phyloP scores from a whole-genome alignment of 1,140 invertebrate genomes.

The Radopholus similis region DNA sequence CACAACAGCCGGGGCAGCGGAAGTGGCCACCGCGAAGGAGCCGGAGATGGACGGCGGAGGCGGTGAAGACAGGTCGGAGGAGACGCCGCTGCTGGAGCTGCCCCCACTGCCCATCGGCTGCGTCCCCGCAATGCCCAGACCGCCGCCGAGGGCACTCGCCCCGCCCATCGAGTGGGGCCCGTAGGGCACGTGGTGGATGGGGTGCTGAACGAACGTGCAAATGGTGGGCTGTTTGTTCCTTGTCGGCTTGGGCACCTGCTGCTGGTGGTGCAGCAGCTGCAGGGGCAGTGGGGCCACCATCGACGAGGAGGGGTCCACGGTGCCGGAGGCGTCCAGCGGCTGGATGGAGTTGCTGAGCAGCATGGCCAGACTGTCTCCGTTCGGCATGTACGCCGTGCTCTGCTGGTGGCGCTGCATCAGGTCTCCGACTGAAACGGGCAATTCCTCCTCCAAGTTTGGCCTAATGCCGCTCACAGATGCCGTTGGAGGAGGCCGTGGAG shows the following conservation, averaged over 20 bases:
- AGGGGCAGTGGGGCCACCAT: slow-evolving; percentile 3
- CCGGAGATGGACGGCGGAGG: not conserved
- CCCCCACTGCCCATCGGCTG: not conserved
- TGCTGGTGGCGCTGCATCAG: slow-evolving; percentile 24
- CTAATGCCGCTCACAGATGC: not conserved
- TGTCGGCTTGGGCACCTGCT: slow-evolving; percentile 6
- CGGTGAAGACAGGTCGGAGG: not conserved
- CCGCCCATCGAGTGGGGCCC: not conserved
- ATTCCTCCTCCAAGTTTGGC: not conserved
- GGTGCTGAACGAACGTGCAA: not conserved
- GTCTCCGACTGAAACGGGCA: slow-evolving; percentile 27
- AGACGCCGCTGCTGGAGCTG: not conserved
- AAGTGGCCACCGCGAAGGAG: not conserved
- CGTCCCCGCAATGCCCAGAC: not conserved
- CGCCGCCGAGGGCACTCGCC: no score
- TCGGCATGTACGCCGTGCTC: slow-evolving; percentile 27
- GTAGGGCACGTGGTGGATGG: not conserved
- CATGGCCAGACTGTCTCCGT: slow-evolving; percentile 32
- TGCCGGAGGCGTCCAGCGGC: not conserved
- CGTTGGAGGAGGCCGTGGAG: slow-evolving; percentile 14
- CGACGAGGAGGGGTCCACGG: not conserved
- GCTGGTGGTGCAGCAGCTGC: slow-evolving; percentile 5
- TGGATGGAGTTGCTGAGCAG: slow-evolving; percentile 34
- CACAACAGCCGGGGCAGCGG: no score
- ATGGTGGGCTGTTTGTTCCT: not conserved